Evolutionary conservation across 2,113 vertebrate genomes (phyloP).

Genomic region (Grus americana): DNA sequence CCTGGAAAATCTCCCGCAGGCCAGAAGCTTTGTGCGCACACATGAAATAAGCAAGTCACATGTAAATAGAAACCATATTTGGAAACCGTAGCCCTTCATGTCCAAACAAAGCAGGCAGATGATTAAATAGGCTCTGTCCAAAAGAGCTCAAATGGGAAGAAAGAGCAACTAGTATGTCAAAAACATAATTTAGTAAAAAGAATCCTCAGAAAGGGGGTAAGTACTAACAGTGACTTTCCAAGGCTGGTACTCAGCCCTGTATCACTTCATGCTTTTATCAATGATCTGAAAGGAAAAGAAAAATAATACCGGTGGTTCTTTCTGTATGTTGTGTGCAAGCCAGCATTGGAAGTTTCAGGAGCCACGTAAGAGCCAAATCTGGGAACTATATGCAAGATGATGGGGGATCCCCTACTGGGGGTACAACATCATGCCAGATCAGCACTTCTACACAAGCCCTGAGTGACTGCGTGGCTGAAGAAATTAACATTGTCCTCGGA

Average conservation of each 20-base stretch:
- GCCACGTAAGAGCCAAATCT: neutral
- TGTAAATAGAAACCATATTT: conserved; percentile 12
- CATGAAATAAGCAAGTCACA: neutral
- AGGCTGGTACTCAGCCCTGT: neutral
- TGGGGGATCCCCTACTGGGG: neutral
- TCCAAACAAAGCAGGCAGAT: neutral
- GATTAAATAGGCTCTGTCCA: neutral
- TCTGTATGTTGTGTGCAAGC: neutral
- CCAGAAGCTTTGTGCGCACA: neutral
- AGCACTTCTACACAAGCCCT: neutral
- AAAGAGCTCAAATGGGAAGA: neutral
- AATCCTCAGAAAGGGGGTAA: neutral
- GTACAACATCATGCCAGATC: neutral
- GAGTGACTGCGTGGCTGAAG: neutral
- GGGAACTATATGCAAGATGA: neutral
- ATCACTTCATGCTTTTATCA: neutral
- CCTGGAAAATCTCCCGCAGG: neutral
- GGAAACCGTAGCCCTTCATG: neutral
- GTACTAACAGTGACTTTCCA: neutral
- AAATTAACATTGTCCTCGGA: neutral
- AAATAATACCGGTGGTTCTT: neutral
- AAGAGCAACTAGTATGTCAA: neutral
- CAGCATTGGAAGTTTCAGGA: neutral
- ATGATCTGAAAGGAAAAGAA: neutral
- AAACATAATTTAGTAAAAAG: neutral